Evolutionary conservation across 1,140 invertebrate species (phyloP).

Genomic region (Diploscapter pachys): DNA sequence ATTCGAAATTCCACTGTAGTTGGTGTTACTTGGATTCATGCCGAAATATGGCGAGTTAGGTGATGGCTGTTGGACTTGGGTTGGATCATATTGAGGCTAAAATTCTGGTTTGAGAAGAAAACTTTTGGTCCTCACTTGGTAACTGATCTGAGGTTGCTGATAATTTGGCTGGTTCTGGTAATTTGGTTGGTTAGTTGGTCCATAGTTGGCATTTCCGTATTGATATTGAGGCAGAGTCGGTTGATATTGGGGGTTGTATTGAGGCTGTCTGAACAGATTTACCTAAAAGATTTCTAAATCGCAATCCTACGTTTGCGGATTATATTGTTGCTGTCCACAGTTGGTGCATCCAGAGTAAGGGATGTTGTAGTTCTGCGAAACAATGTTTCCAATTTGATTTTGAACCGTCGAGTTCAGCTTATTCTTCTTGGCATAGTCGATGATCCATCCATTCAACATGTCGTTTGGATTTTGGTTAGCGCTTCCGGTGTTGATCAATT

Average conservation of each 20-base stretch:
- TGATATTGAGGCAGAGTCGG: constrained; percentile 6
- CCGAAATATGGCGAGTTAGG: too few relatives aligned
- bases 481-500: constrained; percentile 24
- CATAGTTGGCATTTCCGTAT: background rate
- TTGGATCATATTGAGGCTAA: too few relatives aligned
- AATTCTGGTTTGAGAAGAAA: too few relatives aligned
- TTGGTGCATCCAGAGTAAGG: background rate
- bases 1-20: background rate
- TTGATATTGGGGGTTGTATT: constrained; percentile 19
- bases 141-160: too few relatives aligned
- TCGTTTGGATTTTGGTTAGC: constrained; percentile 6
- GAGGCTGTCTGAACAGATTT: background rate
- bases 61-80: too few relatives aligned
- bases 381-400: constrained; percentile 22
- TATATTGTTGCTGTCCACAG: background rate
- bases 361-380: constrained; percentile 23
- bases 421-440: constrained; percentile 33
- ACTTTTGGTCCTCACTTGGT: too few relatives aligned
- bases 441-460: constrained; percentile 28
- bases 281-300: background rate
- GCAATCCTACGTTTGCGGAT: background rate
- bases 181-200: background rate
- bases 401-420: constrained; percentile 26
- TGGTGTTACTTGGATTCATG: background rate
- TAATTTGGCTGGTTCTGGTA: too few relatives aligned